phyloP scores from a whole-genome alignment of 2,797 vertebrate species.

The Tarsius wallacei region DNA sequence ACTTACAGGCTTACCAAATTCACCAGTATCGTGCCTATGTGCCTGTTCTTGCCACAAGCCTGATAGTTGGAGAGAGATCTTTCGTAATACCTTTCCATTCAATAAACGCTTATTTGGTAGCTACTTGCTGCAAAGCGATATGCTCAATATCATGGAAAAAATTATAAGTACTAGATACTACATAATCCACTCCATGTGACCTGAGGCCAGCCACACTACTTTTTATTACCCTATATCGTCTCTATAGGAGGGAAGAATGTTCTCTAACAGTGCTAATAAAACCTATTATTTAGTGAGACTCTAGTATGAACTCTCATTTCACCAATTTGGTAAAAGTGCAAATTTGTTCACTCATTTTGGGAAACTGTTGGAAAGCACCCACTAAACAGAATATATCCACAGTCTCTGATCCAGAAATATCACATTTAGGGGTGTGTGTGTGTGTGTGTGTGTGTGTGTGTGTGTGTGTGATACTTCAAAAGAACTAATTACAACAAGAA shows the following conservation, averaged over 20 bases:
- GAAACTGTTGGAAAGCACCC: neutral
- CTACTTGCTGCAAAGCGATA: neutral
- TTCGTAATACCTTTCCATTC: neutral
- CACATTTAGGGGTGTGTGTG: neutral
- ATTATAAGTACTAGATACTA: neutral
- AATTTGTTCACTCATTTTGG: neutral
- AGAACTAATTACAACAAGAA: neutral
- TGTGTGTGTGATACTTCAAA: neutral
- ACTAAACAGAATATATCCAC: neutral
- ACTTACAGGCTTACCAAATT: neutral
- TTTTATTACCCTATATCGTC: neutral
- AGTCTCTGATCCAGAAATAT: neutral
- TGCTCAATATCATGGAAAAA: neutral
- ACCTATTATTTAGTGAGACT: slow-evolving; percentile 2
- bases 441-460: neutral
- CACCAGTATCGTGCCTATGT: neutral
- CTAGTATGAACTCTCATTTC: neutral
- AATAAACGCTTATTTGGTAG: neutral
- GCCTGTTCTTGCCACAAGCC: neutral
- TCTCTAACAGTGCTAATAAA: neutral
- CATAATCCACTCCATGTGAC: neutral
- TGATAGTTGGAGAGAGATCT: neutral
- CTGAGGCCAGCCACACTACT: neutral
- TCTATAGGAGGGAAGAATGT: neutral
- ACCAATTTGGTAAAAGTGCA: neutral